Base-by-base conservation (phyloP, 92 coral and sea anemone species). In the Galaxea fascicularis region DNA sequence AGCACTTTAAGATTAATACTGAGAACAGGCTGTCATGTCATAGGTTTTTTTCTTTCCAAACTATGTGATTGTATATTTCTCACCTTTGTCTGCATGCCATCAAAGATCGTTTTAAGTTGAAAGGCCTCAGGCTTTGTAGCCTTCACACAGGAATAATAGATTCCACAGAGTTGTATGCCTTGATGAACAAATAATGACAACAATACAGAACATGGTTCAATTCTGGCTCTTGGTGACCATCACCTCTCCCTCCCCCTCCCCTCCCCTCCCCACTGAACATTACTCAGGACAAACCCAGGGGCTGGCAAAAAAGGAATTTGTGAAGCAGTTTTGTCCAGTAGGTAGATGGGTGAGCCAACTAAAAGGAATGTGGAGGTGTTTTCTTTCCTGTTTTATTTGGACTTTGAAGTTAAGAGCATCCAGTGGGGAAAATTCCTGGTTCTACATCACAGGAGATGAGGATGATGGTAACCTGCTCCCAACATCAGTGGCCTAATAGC, bases 151-250 rank as follows among this genome's bases (percentile, higher is more conserved):
- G 76, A 62, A 54, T 77, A 73, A 77, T 87, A 92, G 26, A 94
- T 17, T 13, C 98, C 98, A 90, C 92, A 90, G 53, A 85, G 46
- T 21, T 87, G 70, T 21, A 94, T 59, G 16, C 98, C 98, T 94
- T 39, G 9, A 59, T 3, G 65, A 68, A 8, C 21, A 67, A 44
- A 53, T 20, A 27, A 0, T 6, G 10, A 9, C 13, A 24, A 24
- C 4, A 63, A 63, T 22, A 35, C 5, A 63, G 14, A 60, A 3
- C 20, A 60, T 22, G 68, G 25, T 17, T 16, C 25, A 58, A n/a
- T 15, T 21, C 20, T 24, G 4, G 64, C 15, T 17, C 20, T 4
- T 10, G 20, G 20, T 17, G n/a, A n/a, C 64, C 64, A 53, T 4
- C 58, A 13, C 58, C 58, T 53, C 12, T 18, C 15, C 12, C 15